phyloP scores from a whole-genome alignment of 2,113 vertebrate species.

The Strigops habroptila region DNA sequence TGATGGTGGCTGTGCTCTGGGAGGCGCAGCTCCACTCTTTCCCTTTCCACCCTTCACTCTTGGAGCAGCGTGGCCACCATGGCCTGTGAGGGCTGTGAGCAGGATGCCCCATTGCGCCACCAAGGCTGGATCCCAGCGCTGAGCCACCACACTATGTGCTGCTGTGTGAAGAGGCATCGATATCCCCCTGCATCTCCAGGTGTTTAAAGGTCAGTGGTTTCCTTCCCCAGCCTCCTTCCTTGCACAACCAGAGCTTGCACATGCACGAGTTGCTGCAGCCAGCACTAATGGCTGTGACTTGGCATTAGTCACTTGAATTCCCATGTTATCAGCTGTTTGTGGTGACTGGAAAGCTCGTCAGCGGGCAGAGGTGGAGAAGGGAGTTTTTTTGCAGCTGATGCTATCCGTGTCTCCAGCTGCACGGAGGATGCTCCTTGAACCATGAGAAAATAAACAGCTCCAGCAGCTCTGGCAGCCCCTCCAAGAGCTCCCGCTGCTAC shows the following conservation, averaged over 20 bases:
- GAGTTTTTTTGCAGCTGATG: not conserved
- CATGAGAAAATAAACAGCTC: not conserved
- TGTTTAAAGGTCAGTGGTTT: not conserved
- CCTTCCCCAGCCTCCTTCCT: not conserved
- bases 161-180: not conserved
- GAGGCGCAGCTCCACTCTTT: not conserved
- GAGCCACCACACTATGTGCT: not conserved
- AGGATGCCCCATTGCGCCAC: not conserved
- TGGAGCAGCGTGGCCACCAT: not conserved
- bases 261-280: not conserved
- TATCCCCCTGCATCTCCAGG: accelerated
- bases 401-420: not conserved
- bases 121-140: not conserved
- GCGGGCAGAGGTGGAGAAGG: not conserved
- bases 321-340: not conserved
- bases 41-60: not conserved
- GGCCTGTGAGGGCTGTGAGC: not conserved
- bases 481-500: not conserved
- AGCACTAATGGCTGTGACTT: not conserved
- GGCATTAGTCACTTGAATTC: not conserved
- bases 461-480: not conserved
- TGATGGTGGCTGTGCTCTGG: not conserved
- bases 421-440: not conserved
- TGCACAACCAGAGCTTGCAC: not conserved
- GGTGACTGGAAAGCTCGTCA: not conserved